Percentiles rank a stretch among this genome's conserved stretches.
phyloP scores from a whole-genome alignment of 2,888 invertebrate genomes.

The Napeogenes sylphis region DNA sequence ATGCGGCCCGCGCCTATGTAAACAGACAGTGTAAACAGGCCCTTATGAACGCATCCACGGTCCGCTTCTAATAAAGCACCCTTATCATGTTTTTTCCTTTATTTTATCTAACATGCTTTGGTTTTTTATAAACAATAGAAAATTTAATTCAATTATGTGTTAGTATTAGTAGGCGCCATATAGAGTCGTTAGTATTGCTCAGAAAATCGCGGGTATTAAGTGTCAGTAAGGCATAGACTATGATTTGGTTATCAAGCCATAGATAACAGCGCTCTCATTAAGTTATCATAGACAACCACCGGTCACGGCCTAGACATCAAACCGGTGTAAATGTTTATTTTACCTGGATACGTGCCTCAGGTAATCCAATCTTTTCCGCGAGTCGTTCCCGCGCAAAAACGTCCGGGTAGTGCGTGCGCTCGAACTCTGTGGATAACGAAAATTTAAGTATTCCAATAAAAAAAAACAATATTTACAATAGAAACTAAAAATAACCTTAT shows the following conservation, averaged over 20 bases:
- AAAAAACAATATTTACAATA: neutral
- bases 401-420: slow-evolving; percentile 97
- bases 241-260: neutral
- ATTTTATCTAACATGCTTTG: slow-evolving; percentile 37
- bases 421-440: slow-evolving; percentile 85
- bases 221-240: slow-evolving; percentile 34
- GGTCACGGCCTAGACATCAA: slow-evolving; percentile 47
- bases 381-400: slow-evolving; percentile 97
- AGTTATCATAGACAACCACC: slow-evolving; percentile 26
- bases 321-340: slow-evolving; percentile 79
- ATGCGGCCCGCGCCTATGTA: slow-evolving; percentile 66
- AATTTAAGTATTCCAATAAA: neutral
- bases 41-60: slow-evolving; percentile 64
- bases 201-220: slow-evolving; percentile 8
- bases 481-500: neutral
- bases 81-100: slow-evolving; percentile 48
- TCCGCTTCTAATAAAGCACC: slow-evolving; percentile 56
- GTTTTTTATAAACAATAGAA: slow-evolving; percentile 14
- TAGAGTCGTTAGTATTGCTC: slow-evolving; percentile 8
- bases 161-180: too few relatives aligned
- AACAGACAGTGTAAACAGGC: slow-evolving; percentile 69
- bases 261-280: neutral
- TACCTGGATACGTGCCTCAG: slow-evolving; percentile 99
- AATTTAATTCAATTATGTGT: too few relatives aligned
- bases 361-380: slow-evolving; percentile 98